A percentile compares a stretch with the other conserved stretches of the same genome.
These are phyloP conservation scores for Ptycholaimellus sp. DNA, from an alignment of 2,888 invertebrate species.

Conservation along the genomic window DNA sequence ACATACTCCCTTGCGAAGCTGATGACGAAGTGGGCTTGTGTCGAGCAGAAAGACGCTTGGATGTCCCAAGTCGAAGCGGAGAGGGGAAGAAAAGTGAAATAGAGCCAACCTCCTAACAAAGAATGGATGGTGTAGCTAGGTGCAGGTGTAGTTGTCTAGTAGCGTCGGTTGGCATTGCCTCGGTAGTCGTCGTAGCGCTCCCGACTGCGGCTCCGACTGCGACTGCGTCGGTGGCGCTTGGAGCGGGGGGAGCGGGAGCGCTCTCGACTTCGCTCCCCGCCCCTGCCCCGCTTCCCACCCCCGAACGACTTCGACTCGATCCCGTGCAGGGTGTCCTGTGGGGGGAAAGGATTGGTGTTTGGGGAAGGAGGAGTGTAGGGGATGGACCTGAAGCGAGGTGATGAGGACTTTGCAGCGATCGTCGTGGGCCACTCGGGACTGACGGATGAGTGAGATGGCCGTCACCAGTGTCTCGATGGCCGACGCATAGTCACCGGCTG, in stretches of 20 bases:
- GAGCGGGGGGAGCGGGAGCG: conserved; percentile 11
- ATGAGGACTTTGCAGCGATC: conserved; percentile 93
- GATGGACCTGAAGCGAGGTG: conserved; percentile 72
- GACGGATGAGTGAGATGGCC: conserved; percentile 89
- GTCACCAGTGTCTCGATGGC: conserved; percentile 96
- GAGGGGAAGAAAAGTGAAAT: too few relatives aligned
- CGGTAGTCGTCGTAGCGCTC: too few relatives aligned
- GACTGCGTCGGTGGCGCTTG: conserved; percentile 12
- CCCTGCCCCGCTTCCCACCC: too few relatives aligned
- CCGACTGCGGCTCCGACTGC: conserved; percentile 9
- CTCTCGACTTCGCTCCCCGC: conserved; percentile 6
- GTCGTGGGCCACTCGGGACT: conserved; percentile 80
- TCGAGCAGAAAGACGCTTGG: too few relatives aligned
- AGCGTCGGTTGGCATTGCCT: too few relatives aligned
- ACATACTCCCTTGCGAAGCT: too few relatives aligned
- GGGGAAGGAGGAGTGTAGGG: too few relatives aligned
- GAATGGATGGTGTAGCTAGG: too few relatives aligned
- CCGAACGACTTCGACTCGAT: conserved; percentile 94
- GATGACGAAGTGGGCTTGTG: too few relatives aligned
- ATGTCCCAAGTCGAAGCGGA: too few relatives aligned
- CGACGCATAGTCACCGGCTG: conserved; percentile 60
- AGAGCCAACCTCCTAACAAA: too few relatives aligned
- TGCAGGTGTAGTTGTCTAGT: too few relatives aligned
- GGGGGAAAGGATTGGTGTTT: not conserved
- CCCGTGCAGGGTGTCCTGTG: conserved; percentile 76